phyloP scores from a whole-genome alignment of 37 sponge, comb jelly and placozoan genomes.

The Bolinopsis microptera region DNA sequence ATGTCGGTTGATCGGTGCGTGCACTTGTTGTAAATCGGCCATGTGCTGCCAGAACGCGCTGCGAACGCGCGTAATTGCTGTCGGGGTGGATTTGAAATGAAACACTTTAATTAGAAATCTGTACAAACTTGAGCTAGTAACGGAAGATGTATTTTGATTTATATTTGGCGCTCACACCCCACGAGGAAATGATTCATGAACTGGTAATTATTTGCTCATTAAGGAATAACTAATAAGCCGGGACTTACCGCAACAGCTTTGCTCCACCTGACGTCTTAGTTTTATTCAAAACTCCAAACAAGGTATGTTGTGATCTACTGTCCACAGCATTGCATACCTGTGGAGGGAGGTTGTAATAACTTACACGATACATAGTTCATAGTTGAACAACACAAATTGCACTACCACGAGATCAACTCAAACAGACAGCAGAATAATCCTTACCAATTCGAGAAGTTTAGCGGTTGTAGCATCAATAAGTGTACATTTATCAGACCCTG shows the following conservation, averaged over 20 bases:
- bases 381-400: too few species aligned
- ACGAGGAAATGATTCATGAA: too few species aligned
- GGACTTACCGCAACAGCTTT: conserved; percentile 54
- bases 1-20: too few species aligned
- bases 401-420: too few species aligned
- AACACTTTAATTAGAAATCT: not conserved
- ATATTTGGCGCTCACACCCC: too few species aligned
- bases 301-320: conserved; percentile 73
- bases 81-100: not conserved
- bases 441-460: conserved; percentile 79
- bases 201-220: too few species aligned
- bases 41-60: too few species aligned
- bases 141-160: too few species aligned
- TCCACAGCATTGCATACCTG: conserved; percentile 79
- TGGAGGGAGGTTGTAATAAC: not conserved
- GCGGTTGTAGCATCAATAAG: conserved; percentile 84
- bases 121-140: too few species aligned
- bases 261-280: conserved; percentile 92
- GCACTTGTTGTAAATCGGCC: too few species aligned
- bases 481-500: conserved; percentile 30
- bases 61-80: conserved; percentile 5
- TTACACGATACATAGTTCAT: not conserved
- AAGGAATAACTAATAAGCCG: too few species aligned
- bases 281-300: conserved; percentile 86
- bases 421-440: too few species aligned